These are phyloP conservation scores for Coryphaenoides rupestris DNA, from an alignment of 2,113 vertebrate genomes.

Conservation along the genomic window DNA sequence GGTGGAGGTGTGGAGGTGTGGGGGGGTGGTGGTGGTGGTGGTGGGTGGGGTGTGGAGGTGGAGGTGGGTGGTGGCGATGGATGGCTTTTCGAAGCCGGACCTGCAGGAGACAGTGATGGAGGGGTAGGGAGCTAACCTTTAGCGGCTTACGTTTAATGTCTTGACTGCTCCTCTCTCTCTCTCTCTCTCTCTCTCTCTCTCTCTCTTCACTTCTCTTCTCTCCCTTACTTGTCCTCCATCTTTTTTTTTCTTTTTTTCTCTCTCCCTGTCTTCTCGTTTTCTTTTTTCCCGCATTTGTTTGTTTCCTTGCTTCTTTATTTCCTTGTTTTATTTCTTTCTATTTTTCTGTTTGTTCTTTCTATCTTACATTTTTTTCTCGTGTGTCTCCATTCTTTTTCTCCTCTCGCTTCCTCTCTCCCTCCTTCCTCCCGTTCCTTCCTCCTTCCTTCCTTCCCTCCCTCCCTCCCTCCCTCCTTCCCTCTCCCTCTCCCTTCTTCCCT, in stretches of 20 bases:
- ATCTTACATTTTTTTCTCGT: neutral
- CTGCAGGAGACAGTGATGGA: conserved; percentile 49
- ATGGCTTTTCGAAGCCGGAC: conserved; percentile 30
- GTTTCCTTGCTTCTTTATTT: too few relatives aligned
- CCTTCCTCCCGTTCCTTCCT: conserved; percentile 11
- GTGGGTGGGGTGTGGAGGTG: conserved; percentile 6
- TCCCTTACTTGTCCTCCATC: too few relatives aligned
- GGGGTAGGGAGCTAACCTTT: conserved; percentile 54
- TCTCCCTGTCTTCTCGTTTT: too few relatives aligned
- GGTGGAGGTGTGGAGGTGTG: conserved; percentile 23
- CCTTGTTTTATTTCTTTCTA: too few relatives aligned
- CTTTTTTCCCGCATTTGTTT: neutral
- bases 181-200: neutral
- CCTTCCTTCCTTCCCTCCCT: neutral
- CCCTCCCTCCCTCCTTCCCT: too few relatives aligned
- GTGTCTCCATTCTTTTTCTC: too few relatives aligned
- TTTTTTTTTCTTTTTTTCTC: too few relatives aligned
- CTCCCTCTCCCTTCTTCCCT: too few relatives aligned
- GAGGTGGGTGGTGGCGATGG: neutral
- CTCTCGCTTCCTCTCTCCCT: neutral
- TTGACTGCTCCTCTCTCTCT: neutral
- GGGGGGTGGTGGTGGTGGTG: too few relatives aligned
- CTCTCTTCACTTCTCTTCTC: neutral
- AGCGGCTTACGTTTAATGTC: conserved; percentile 35
- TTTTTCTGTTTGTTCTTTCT: too few relatives aligned